Base-by-base conservation (phyloP, 2,113 vertebrate genomes). In the Anhinga rufa region DNA sequence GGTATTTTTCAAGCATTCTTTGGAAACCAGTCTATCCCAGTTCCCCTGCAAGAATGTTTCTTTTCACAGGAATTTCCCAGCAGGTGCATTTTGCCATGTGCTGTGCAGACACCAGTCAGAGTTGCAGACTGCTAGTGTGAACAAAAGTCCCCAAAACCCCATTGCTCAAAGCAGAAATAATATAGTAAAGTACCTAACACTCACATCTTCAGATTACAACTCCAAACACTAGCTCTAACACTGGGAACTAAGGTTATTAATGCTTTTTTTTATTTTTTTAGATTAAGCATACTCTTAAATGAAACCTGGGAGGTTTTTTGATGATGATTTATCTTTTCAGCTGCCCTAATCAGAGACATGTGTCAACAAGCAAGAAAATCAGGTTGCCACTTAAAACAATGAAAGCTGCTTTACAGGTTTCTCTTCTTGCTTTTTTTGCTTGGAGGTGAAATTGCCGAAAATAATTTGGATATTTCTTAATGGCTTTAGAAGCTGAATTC, bases 351-450 rank as follows among this genome's bases (percentile, higher is more conserved):
- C 79, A 65, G 36, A 82, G 55, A 75, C 61, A 28, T 76, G 83
- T 84, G 66, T 91, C 83, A 97, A 85, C 84, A 81, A 69, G 68
- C 93, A 91, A 81, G 92, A 92, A 97, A 96, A 92, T 87, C 95
- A 93, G 48, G 90, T 94, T 95, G 88, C 77, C 90, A 76, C 66
- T 91, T 76, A 85, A 85, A 88, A 58, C 71, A 55, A 71, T 71
- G 76, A 80, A 91, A 93, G 92, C 90, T 92, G 88, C 93, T 94
- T 86, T 79, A 94, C 78, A 94, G 71, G 96, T 97, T 97, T 92
- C 76, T 71, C 97, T 48, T 89, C 87, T 64, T 91, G 38, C 49
- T 51, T 86, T 57, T 86, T 92, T 51, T 46, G 14, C 60, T 85
- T 82, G 62, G 60, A 95, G 69, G 42, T 89, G 88, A 74, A 76